Base-by-base conservation (phyloP, 2,113 vertebrate genomes). In the Eupsittula cactorum region DNA sequence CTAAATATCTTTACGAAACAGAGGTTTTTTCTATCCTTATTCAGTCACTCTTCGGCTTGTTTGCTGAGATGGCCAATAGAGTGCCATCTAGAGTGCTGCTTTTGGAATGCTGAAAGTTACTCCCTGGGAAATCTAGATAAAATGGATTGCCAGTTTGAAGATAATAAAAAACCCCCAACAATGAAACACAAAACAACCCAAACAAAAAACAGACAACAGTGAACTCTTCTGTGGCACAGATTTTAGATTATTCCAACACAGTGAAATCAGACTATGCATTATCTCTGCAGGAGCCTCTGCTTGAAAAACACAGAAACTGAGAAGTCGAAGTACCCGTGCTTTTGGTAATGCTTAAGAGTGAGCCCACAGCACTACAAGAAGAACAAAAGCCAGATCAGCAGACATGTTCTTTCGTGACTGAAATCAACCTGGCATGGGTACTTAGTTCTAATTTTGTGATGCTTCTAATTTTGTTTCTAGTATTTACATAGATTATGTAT, bases 41-140 rank as follows among this genome's bases (percentile, higher is more conserved):
- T 88, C 35, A 73, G 59, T 89, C 69, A 75, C 31, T 75, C 77
- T 67, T 47, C 10, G 5, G 20, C 68, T 91, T 76, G 46, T 87
- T 70, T 85, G 28, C 39, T 87, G 82, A 87, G 50, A 81, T 20
- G 83, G 77, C 90, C 96, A 95, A 67, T 60, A 91, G 53, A 86
- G 68, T 94, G 89, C 86, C 86, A 96, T n/a, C 91, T 94, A 96
- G 80, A 92, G 89, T 91, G 46, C 52, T 76, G 31, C 52, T 52
- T 82, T 90, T 33, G 63, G 16, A 70, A 53, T n/a, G 41, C 3
- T 62, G 11, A 39, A 53, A 68, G 31, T 35, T 52, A 73, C 1
- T 76, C 23, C 25, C 73, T 16, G 37, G 7, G 33, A 85, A 39
- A 85, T 39, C 23, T 75, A 81, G 71, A 47, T 52, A 41, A 64